Evolutionary conservation across 2,888 invertebrate genomes (phyloP).

Genomic region (Pelosia muscerda): DNA sequence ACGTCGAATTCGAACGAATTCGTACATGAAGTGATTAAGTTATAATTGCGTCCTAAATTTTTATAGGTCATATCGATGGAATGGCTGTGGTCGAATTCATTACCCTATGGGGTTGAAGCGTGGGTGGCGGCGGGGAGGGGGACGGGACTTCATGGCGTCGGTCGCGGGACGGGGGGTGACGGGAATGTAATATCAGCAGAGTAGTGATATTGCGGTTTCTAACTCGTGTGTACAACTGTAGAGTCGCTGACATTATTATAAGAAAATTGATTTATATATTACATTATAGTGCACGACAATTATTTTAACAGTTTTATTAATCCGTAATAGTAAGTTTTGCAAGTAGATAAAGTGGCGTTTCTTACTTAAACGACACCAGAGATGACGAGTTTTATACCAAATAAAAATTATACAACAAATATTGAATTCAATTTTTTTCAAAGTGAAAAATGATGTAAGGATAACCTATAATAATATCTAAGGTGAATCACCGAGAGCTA

Average conservation of each 20-base stretch:
- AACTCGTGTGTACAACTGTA: conserved; percentile 69
- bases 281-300: not conserved
- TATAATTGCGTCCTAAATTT: conserved; percentile 77
- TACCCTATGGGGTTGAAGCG: conserved; percentile 76
- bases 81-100: conserved; percentile 79
- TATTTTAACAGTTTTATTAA: not conserved
- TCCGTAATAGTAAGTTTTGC: not conserved
- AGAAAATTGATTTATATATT: conserved; percentile 52
- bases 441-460: too few species aligned
- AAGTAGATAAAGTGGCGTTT: not conserved
- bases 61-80: conserved; percentile 80
- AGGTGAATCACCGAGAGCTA: too few species aligned
- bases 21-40: conserved; percentile 65
- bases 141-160: conserved; percentile 78
- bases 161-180: conserved; percentile 60
- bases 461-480: too few species aligned
- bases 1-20: conserved; percentile 48
- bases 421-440: too few species aligned
- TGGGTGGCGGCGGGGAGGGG: conserved; percentile 55
- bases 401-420: not conserved
- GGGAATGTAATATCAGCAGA: conserved; percentile 82
- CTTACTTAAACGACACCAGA: not conserved
- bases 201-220: conserved; percentile 83
- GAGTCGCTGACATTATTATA: conserved; percentile 57
- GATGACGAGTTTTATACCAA: not conserved